Evolutionary conservation across 1,140 invertebrate species (phyloP).

Genomic region (Pseudomyrmex sp.): DNA sequence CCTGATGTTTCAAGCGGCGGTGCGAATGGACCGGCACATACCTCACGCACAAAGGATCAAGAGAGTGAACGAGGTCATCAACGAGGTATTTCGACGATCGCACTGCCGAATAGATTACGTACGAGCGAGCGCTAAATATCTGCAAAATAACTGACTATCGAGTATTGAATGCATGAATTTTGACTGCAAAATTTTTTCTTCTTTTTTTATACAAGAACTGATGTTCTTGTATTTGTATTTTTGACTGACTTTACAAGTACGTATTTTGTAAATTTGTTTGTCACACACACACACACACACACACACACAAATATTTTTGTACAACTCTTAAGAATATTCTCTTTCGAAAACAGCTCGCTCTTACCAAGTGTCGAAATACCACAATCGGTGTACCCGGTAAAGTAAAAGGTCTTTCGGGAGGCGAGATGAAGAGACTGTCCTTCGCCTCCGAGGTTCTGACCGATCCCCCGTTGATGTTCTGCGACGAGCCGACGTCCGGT

Average conservation of each 20-base stretch:
- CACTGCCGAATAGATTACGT: no score
- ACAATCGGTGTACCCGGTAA: constrained; percentile 94
- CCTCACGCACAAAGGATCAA: constrained; percentile 91
- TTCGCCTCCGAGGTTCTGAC: constrained; percentile 98
- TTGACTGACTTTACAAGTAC: no score
- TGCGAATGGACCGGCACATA: constrained; percentile 95
- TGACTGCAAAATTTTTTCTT: no score
- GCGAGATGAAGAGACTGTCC: constrained; percentile 97
- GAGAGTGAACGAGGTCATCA: constrained; percentile 95
- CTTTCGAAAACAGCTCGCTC: constrained; percentile 87
- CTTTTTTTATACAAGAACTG: no score
- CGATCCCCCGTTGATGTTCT: constrained; percentile 97
- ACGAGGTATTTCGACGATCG: constrained; percentile 87
- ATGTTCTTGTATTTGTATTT: no score
- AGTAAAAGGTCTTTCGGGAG: constrained; percentile 97
- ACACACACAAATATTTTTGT: no score
- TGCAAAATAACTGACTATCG: no score
- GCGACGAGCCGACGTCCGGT: constrained; percentile 98
- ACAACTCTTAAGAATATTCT: background rate
- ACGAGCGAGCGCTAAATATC: no score
- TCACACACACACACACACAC: no score
- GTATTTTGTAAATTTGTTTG: no score
- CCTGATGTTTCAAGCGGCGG: constrained; percentile 94
- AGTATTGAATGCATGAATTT: no score
- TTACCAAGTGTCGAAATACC: constrained; percentile 95